Evolutionary conservation across 2,888 invertebrate genomes (phyloP).

Genomic region (Ypsolopha sequella): DNA sequence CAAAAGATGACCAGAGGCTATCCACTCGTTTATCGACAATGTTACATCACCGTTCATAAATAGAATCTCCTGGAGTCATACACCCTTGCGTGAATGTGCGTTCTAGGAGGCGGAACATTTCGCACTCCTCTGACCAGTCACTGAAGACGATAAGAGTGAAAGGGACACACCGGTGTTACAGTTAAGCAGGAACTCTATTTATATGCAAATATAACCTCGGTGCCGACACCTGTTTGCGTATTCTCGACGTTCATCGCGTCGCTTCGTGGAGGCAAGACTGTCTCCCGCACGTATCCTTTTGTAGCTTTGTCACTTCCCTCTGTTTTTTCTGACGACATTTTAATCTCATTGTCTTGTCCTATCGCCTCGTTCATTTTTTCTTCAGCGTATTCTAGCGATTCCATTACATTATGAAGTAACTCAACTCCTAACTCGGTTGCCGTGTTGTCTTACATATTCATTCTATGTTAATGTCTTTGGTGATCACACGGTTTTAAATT

Average conservation of each 20-base stretch:
- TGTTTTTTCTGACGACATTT: constrained; percentile 22
- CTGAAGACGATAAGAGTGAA: constrained; percentile 37
- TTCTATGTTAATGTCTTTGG: constrained; percentile 3
- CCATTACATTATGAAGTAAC: too few species aligned
- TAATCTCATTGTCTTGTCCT: constrained; percentile 23
- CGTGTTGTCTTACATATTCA: too few species aligned
- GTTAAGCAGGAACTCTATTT: constrained; percentile 72
- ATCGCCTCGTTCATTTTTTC: constrained; percentile 6
- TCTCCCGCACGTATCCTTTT: constrained; percentile 51
- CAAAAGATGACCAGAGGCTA: too few species aligned
- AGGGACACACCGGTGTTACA: constrained; percentile 62
- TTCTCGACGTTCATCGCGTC: constrained; percentile 55
- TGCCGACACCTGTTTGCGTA: constrained; percentile 71
- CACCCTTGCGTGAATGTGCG: constrained; percentile 43
- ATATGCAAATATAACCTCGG: constrained; percentile 70
- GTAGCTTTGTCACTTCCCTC: constrained; percentile 18
- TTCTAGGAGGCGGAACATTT: constrained; percentile 49
- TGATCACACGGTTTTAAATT: neutral
- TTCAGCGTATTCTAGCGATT: too few species aligned
- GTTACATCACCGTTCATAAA: constrained; percentile 62
- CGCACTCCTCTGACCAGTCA: neutral
- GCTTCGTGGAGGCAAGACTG: constrained; percentile 52
- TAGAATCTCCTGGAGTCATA: constrained; percentile 61
- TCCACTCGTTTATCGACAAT: constrained; percentile 16
- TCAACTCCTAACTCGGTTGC: too few species aligned